Percentiles rank a stretch among this genome's conserved stretches.
Evolutionary conservation across 2,113 vertebrate genomes (phyloP).

Genomic region (Syngnathoides biaculeatus): DNA sequence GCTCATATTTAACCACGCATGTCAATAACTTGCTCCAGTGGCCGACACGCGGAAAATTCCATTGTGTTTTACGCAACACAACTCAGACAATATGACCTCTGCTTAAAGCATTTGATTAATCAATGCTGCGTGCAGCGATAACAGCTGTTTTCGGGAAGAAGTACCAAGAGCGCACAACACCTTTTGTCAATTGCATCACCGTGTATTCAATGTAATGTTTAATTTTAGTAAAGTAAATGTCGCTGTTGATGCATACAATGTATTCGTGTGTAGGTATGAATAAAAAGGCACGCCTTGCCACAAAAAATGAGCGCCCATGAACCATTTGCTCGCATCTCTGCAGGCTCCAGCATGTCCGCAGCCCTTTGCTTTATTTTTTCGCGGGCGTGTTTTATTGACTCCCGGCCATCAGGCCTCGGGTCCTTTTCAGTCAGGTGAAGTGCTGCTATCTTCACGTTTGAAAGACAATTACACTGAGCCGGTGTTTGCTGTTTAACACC

Average conservation of each 20-base stretch:
- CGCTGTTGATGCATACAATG: not conserved
- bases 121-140: not conserved
- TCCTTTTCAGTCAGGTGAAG: constrained; percentile 61
- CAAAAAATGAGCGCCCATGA: not conserved
- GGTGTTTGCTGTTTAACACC: constrained; percentile 75
- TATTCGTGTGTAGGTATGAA: not conserved
- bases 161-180: not conserved
- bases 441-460: constrained; percentile 65
- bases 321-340: constrained; percentile 23
- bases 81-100: constrained; percentile 18
- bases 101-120: constrained; percentile 26
- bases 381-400: constrained; percentile 65
- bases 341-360: constrained; percentile 43
- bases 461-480: constrained; percentile 67
- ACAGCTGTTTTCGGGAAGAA: not conserved
- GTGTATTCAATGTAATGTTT: not conserved
- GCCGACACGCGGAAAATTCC: constrained; percentile 9
- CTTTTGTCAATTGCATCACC: not conserved
- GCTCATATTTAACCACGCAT: constrained; percentile 35
- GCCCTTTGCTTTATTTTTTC: constrained; percentile 41
- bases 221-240: not conserved
- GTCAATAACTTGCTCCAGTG: constrained; percentile 31
- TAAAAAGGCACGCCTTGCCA: not conserved
- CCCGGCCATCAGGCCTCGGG: constrained; percentile 57
- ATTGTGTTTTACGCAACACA: constrained; percentile 16